Conservation (phyloP, 2,113 vertebrate species). For the Cephalopterus ornatus region DNA sequence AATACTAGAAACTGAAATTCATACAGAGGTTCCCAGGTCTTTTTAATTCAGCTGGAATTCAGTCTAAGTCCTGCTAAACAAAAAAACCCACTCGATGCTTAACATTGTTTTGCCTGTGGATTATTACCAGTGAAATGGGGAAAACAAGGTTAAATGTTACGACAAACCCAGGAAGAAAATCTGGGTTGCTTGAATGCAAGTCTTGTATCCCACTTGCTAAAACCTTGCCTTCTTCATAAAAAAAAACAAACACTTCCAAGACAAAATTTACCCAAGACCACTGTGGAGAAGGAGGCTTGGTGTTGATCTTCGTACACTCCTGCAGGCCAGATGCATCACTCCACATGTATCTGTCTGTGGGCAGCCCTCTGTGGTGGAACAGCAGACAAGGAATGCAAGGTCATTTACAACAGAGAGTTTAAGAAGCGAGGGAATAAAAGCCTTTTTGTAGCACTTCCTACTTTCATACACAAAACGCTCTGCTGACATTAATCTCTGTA, state of each 20-base stretch:
- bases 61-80: not conserved
- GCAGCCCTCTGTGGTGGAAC: conserved; percentile 82
- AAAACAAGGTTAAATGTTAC: not conserved
- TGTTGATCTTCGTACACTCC: conserved; percentile 88
- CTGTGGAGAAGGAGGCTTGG: conserved; percentile 89
- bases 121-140: not conserved
- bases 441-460: not conserved
- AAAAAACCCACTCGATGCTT: not conserved
- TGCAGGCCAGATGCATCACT: conserved; percentile 91
- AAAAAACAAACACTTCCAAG: not conserved
- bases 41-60: not conserved
- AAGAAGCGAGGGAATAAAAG: not conserved
- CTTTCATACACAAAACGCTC: not conserved
- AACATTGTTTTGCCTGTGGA: not conserved
- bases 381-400: not conserved
- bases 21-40: not conserved
- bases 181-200: not conserved
- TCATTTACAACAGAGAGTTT: not conserved
- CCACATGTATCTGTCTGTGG: conserved; percentile 98
- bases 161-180: not conserved
- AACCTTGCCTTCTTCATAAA: not conserved
- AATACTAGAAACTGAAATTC: not conserved
- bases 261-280: conserved; percentile 89
- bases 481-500: not conserved
- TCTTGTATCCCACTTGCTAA: not conserved